Conservation (phyloP, 2,888 invertebrate species). For the Lordiphosa andalusiaca region DNA sequence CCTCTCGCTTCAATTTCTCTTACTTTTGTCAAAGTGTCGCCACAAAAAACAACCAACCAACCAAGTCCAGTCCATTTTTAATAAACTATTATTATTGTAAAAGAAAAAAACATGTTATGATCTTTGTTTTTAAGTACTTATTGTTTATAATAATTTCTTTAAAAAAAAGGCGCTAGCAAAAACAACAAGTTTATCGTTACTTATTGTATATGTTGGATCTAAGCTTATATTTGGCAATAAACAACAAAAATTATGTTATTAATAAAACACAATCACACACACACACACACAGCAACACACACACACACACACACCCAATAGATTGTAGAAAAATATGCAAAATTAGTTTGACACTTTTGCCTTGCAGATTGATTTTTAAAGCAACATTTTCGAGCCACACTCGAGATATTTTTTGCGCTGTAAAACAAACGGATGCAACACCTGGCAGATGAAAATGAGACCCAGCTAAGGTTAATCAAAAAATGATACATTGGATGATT, state of each 20-base stretch:
- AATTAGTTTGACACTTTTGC: slow-evolving; percentile 10
- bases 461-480: too few species aligned
- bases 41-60: too few species aligned
- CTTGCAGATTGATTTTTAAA: slow-evolving; percentile 2
- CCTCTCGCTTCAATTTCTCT: slow-evolving; percentile 24
- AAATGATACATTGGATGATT: too few species aligned
- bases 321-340: background rate
- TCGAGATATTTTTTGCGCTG: background rate
- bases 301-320: slow-evolving; percentile 26
- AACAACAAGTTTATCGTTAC: slow-evolving; percentile 56
- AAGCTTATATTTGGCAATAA: slow-evolving; percentile 70
- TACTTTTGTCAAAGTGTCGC: slow-evolving; percentile 25
- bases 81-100: slow-evolving; percentile 37
- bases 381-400: background rate
- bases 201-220: slow-evolving; percentile 69
- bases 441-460: too few species aligned
- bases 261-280: slow-evolving; percentile 20
- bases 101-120: slow-evolving; percentile 60
- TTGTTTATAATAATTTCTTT: slow-evolving; percentile 55
- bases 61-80: slow-evolving; percentile 34
- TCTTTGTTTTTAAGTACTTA: slow-evolving; percentile 72
- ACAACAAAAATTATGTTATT: slow-evolving; percentile 11
- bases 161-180: slow-evolving; percentile 11
- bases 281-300: slow-evolving; percentile 16
- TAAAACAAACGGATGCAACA: background rate